These are phyloP conservation scores for Oxycera nigricornis DNA, from an alignment of 2,888 invertebrate genomes.

Conservation along the genomic window DNA sequence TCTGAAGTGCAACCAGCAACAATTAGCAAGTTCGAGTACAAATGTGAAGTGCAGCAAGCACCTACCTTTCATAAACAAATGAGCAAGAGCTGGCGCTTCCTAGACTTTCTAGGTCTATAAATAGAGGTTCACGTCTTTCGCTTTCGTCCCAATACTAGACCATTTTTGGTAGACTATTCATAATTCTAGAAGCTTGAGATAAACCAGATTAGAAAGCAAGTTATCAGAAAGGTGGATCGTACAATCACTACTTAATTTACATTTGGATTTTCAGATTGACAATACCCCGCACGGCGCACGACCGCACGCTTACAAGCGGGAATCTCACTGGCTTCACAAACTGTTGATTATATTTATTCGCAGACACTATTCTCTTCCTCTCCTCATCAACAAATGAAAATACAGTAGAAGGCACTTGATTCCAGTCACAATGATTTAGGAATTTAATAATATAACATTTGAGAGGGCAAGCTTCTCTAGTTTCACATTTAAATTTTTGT, in stretches of 20 bases:
- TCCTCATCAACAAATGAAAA: background rate
- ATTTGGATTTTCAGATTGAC: background rate
- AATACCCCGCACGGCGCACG: background rate
- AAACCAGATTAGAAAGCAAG: background rate
- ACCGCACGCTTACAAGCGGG: background rate
- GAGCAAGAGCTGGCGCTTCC: constrained; percentile 1
- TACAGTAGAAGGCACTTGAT: background rate
- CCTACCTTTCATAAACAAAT: constrained; percentile 10
- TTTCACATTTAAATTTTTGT: no score
- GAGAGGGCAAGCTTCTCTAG: no score
- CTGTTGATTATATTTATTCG: background rate
- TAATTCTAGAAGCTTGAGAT: background rate
- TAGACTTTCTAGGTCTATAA: background rate
- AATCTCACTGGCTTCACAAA: background rate
- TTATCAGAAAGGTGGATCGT: background rate
- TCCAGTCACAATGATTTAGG: no score
- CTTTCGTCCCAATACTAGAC: background rate
- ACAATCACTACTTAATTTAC: background rate
- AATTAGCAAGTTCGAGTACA: background rate
- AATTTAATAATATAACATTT: no score
- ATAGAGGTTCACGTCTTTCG: background rate
- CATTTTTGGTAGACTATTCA: background rate
- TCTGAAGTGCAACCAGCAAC: background rate
- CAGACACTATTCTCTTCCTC: background rate
- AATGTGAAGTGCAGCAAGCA: background rate